These are phyloP conservation scores for Brachynemurus nebulosus DNA, from an alignment of 2,888 invertebrate species.

Conservation along the genomic window DNA sequence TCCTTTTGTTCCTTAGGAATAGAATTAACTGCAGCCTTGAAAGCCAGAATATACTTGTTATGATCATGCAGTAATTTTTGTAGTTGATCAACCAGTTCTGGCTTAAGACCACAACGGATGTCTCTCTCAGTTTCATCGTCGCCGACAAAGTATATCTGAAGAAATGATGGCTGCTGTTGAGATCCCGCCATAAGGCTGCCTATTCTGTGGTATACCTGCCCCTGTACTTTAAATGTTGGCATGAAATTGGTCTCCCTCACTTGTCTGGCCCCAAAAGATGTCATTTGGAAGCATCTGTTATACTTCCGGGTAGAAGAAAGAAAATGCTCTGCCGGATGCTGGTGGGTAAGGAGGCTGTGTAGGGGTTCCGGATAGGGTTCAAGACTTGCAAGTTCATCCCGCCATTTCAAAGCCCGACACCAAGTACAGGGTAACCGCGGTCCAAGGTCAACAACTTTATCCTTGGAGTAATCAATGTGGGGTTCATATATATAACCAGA, in stretches of 20 bases:
- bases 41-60: conserved; percentile 9
- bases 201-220: conserved; percentile 18
- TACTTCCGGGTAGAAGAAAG: conserved; percentile 12
- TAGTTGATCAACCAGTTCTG: not conserved
- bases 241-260: conserved; percentile 7
- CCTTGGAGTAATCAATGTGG: no score
- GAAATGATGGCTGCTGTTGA: conserved; percentile 12
- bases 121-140: conserved; percentile 11
- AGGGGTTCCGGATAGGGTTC: conserved; percentile 14
- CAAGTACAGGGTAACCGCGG: no score
- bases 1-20: not conserved
- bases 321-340: conserved; percentile 4
- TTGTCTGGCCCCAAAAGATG: conserved; percentile 12
- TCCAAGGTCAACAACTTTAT: no score
- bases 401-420: no score
- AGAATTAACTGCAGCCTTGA: conserved; percentile 6
- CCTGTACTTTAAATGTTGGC: conserved; percentile 16
- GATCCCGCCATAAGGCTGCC: conserved; percentile 13
- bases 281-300: conserved; percentile 12
- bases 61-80: conserved; percentile 8
- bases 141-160: conserved; percentile 6
- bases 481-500: no score
- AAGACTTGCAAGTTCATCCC: conserved; percentile 14
- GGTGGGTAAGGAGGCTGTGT: conserved; percentile 11
- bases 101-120: conserved; percentile 8